Evolutionary conservation across 2,888 invertebrate genomes (phyloP).

Genomic region (Aproaerema taeniolella): DNA sequence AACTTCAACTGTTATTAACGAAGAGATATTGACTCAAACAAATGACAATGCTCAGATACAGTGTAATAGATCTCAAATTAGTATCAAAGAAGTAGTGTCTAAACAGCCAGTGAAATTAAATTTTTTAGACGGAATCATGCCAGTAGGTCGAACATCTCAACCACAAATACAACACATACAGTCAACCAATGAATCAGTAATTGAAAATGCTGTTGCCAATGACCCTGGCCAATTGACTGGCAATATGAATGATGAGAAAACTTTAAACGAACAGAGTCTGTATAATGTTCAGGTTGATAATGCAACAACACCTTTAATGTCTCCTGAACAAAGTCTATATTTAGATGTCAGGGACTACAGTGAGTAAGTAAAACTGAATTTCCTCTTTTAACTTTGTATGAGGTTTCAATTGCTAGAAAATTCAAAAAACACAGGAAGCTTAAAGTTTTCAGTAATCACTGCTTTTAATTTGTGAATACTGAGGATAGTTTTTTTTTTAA

Average conservation of each 20-base stretch:
- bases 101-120: slow-evolving; percentile 51
- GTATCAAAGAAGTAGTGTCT: slow-evolving; percentile 55
- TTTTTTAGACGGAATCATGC: slow-evolving; percentile 63
- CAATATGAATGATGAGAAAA: slow-evolving; percentile 50
- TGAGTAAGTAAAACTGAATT: slow-evolving; percentile 45
- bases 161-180: too few species aligned
- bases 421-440: too few species aligned
- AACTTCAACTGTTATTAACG: slow-evolving; percentile 66
- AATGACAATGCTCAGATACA: slow-evolving; percentile 59
- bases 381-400: background rate
- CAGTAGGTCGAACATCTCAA: slow-evolving; percentile 26
- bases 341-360: slow-evolving; percentile 68
- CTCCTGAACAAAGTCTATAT: slow-evolving; percentile 65
- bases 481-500: too few species aligned
- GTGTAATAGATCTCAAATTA: slow-evolving; percentile 61
- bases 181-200: too few species aligned
- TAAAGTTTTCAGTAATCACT: too few species aligned
- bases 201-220: slow-evolving; percentile 11
- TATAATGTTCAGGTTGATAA: slow-evolving; percentile 67
- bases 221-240: slow-evolving; percentile 20
- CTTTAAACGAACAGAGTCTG: slow-evolving; percentile 62
- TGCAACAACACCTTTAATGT: slow-evolving; percentile 62
- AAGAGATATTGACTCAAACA: slow-evolving; percentile 49
- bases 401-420: slow-evolving; percentile 7
- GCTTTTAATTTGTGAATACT: too few species aligned